Conservation (phyloP, 2,113 vertebrate species). For the Phrynosoma platyrhinos region DNA sequence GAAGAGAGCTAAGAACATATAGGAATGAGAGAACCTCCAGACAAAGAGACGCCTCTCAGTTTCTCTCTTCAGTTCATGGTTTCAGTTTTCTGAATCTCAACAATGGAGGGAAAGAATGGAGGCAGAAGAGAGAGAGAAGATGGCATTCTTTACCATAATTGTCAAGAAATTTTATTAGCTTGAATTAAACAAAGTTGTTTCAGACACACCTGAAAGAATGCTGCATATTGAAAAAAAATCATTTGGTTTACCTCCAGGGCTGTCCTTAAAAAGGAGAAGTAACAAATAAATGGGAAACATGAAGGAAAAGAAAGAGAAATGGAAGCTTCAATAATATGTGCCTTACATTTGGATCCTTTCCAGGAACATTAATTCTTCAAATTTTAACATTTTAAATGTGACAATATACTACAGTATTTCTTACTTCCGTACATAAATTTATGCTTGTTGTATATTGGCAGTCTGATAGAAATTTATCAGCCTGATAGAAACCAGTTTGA, state of each 20-base stretch:
- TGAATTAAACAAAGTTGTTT: conserved; percentile 65
- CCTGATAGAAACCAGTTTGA: conserved; percentile 56
- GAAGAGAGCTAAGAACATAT: conserved; percentile 15
- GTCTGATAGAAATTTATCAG: conserved; percentile 66
- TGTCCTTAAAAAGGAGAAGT: conserved; percentile 51
- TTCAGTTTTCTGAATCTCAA: conserved; percentile 44
- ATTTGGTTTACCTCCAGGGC: conserved; percentile 51
- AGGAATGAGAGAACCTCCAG: conserved; percentile 56
- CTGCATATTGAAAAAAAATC: conserved; percentile 32
- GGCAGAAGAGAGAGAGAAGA: background rate
- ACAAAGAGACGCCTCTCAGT: conserved; percentile 46
- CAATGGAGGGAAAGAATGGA: background rate
- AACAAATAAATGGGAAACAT: conserved; percentile 36
- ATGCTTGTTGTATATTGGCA: conserved; percentile 59
- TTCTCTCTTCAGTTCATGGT: conserved; percentile 37
- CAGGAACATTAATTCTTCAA: conserved; percentile 67
- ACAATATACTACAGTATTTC: conserved; percentile 43
- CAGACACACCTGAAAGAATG: conserved; percentile 51
- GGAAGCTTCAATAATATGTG: conserved; percentile 19
- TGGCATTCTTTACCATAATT: conserved; percentile 41
- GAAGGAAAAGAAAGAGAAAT: conserved; percentile 37
- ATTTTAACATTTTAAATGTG: conserved; percentile 65
- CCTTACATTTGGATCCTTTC: conserved; percentile 69
- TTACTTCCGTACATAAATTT: conserved; percentile 72
- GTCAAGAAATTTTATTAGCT: conserved; percentile 63